A percentile compares a stretch with the other conserved stretches of the same genome.
Conservation (phyloP, 1,140 invertebrate species). For the Eriocheir sinensis region DNA sequence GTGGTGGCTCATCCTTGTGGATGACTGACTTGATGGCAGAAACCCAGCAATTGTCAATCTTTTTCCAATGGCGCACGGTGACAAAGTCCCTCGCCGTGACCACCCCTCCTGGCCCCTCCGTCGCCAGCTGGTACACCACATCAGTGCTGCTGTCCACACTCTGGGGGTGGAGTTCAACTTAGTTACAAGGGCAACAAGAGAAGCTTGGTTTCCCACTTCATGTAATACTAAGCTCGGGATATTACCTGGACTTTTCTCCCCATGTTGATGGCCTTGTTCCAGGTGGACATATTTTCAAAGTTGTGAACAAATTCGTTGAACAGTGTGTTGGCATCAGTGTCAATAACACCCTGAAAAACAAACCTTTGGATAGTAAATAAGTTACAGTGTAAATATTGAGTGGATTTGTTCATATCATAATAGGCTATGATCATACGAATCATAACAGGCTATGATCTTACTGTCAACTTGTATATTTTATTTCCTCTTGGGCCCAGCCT, state of each 20-base stretch:
- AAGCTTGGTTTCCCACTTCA: too few relatives aligned
- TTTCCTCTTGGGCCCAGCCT: constrained; percentile 63
- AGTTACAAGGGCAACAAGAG: background rate
- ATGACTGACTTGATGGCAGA: constrained; percentile 80
- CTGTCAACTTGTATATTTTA: constrained; percentile 73
- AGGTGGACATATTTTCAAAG: constrained; percentile 70
- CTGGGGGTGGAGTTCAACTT: constrained; percentile 25
- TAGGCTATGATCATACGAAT: too few relatives aligned
- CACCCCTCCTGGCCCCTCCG: constrained; percentile 81
- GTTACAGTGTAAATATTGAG: too few relatives aligned
- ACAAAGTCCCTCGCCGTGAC: constrained; percentile 82
- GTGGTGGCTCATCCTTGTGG: constrained; percentile 81
- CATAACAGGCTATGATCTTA: constrained; percentile 35
- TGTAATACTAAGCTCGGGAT: too few relatives aligned
- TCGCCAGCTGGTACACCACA: constrained; percentile 81
- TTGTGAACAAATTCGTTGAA: constrained; percentile 73
- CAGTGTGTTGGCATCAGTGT: constrained; percentile 58
- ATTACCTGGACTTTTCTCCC: constrained; percentile 74
- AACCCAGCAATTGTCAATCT: constrained; percentile 80
- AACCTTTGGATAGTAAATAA: too few relatives aligned
- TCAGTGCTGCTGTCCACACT: constrained; percentile 79
- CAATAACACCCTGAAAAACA: constrained; percentile 72
- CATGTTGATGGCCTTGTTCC: constrained; percentile 73
- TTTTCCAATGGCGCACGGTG: constrained; percentile 81
- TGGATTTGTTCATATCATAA: too few relatives aligned